Percentiles rank a stretch among this genome's conserved stretches.
Conservation (phyloP, 2,113 vertebrate genomes). For the Baryphthengus martii region DNA sequence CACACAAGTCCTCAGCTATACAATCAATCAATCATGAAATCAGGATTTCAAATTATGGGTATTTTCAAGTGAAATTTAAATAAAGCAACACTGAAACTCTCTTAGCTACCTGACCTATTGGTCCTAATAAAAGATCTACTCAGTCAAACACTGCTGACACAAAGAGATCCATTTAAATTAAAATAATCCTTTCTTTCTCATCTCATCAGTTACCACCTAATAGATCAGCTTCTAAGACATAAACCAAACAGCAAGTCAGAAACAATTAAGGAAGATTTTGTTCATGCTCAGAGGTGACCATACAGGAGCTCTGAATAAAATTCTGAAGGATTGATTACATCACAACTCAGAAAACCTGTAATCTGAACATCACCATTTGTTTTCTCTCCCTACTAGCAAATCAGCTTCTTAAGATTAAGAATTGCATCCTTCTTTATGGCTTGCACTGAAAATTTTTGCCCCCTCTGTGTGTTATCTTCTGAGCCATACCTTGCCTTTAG, state of each 20-base stretch:
- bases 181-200: not conserved
- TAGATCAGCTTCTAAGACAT: not conserved
- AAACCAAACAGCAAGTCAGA: not conserved
- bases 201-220: not conserved
- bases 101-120: not conserved
- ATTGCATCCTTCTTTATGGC: not conserved
- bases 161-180: not conserved
- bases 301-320: not conserved
- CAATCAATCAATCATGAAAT: slow-evolving; percentile 11
- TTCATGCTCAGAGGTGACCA: not conserved
- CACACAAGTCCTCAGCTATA: not conserved
- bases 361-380: not conserved
- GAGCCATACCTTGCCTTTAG: not conserved
- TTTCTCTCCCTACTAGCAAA: not conserved
- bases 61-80: not conserved
- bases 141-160: not conserved
- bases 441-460: not conserved
- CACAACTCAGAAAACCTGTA: not conserved
- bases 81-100: not conserved
- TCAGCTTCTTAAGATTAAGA: not conserved
- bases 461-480: not conserved
- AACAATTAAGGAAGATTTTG: not conserved
- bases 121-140: not conserved
- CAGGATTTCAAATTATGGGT: not conserved
- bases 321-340: not conserved